Evolutionary conservation across 2,888 invertebrate species (phyloP).

Genomic region (Noctua janthe): DNA sequence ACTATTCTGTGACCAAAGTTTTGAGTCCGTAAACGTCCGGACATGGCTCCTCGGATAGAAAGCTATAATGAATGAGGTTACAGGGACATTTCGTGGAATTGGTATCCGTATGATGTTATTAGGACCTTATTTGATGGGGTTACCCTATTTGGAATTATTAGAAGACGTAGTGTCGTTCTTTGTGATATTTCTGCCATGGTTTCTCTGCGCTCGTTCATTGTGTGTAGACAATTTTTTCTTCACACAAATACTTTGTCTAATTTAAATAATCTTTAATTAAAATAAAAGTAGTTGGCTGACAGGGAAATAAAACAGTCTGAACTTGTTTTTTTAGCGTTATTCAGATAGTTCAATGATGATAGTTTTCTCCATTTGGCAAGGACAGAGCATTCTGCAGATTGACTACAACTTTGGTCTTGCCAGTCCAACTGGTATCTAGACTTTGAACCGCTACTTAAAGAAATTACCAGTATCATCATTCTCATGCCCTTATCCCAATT

Average conservation of each 20-base stretch:
- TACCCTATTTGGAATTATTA: constrained; percentile 30
- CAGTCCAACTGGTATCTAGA: neutral
- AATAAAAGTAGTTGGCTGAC: neutral
- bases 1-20: constrained; percentile 16
- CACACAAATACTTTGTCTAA: neutral
- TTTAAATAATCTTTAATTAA: neutral
- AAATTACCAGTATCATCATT: neutral
- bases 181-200: neutral
- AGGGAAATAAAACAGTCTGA: neutral
- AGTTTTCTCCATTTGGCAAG: neutral
- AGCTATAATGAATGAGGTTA: constrained; percentile 48
- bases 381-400: neutral
- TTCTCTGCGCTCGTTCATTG: neutral
- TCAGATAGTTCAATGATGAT: neutral
- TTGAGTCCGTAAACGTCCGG: constrained; percentile 28
- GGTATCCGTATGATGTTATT: constrained; percentile 50
- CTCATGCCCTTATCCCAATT: too few species aligned
- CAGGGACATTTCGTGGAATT: constrained; percentile 34
- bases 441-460: neutral
- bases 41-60: constrained; percentile 33
- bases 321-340: neutral
- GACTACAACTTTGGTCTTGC: neutral
- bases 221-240: neutral
- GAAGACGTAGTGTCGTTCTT: constrained; percentile 8
- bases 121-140: constrained; percentile 44